Evolutionary conservation across 2,113 vertebrate species (phyloP).

Genomic region (Sorex araneus): DNA sequence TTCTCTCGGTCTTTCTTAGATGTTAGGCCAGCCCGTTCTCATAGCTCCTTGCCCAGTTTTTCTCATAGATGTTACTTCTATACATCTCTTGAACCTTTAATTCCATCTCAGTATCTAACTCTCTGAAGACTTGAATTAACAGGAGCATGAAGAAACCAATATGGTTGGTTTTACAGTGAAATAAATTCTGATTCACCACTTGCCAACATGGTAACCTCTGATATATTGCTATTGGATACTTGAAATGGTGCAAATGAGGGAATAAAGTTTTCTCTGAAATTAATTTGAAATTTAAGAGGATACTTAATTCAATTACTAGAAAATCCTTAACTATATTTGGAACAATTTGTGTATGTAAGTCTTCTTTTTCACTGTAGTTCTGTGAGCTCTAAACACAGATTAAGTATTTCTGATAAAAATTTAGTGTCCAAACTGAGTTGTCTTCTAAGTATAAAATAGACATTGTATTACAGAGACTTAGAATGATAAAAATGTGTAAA

Average conservation of each 20-base stretch:
- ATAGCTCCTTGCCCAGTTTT: background rate
- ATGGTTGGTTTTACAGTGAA: background rate
- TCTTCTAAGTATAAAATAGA: background rate
- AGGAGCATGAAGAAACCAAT: background rate
- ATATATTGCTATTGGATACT: background rate
- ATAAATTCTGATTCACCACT: background rate
- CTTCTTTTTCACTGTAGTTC: background rate
- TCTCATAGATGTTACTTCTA: background rate
- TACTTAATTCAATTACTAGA: background rate
- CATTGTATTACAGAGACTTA: background rate
- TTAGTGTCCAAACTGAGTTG: background rate
- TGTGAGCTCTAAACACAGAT: conserved; percentile 17
- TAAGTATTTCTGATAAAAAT: conserved; percentile 23
- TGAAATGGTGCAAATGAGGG: background rate
- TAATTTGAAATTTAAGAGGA: background rate
- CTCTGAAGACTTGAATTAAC: background rate
- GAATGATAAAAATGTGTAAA: background rate
- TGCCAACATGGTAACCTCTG: background rate
- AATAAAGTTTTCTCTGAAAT: background rate
- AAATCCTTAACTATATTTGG: conserved; percentile 9
- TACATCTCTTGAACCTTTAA: background rate
- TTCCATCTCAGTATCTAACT: background rate
- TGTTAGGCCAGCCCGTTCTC: background rate
- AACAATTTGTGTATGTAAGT: background rate
- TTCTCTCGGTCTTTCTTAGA: background rate